Base-by-base conservation (phyloP, 35 echinoderm and acorn worm species). In the Holothuria glaberrima region DNA sequence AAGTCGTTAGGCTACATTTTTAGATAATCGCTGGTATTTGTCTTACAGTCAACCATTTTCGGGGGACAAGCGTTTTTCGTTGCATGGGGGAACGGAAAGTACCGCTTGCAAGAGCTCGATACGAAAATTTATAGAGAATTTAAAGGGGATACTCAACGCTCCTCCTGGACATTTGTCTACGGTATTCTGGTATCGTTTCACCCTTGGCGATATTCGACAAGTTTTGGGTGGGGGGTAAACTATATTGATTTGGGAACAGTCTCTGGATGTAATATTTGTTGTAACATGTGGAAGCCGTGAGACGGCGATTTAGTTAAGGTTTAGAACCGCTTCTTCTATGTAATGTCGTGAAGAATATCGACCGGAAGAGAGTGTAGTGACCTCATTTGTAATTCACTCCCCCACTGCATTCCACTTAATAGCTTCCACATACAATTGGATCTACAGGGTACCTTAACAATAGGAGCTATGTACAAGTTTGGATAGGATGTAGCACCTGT, bases 11-110 rank as follows among this genome's bases (percentile, higher is more conserved):
- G 64, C 3, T 19, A 68, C 64, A 10, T 68, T 68, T 68, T 19
- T 68, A 68, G 64, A 68, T 68, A 68, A 21, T 32, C 9, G 5
- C 64, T 1, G 30, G 64, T 68, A 68, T 68, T 68, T 68, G 5
- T 68, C n/a, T 28, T 68, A 68, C n/a, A 68, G 64, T 26, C 64
- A 10, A 68, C 64, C 64, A 68, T 68, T 68, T 41, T 68, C 30
- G 64, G 64, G 61, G 64, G 64, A 68, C 64, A 68, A 68, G 22
- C 36, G 17, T 16, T 65, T 25, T 54, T 14, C 30, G 64, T 68
- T 21, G 16, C 5, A 68, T 68, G 64, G 64, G 13, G 64, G 64
- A 68, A 26, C 64, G 22, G 30, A 20, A 68, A 19, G 5, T 6
- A 68, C 50, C 50, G 50, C 50, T 46, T 0, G 16, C 50, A 54